Conservation (phyloP, 2,888 invertebrate species). For the Pseudococcus longispinus region DNA sequence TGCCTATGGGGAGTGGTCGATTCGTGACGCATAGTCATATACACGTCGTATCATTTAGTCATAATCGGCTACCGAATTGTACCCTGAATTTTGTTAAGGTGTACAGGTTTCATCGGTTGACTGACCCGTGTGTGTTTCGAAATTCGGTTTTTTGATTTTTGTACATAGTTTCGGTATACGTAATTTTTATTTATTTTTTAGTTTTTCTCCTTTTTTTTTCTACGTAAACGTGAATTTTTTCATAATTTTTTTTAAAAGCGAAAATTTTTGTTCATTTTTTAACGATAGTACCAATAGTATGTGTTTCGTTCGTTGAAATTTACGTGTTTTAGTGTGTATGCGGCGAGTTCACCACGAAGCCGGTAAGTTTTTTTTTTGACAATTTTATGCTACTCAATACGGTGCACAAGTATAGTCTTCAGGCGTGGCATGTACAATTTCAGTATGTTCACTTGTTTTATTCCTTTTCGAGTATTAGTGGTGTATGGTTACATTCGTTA, state of each 20-base stretch:
- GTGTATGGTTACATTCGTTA: slow-evolving; percentile 20
- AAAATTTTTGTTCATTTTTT: slow-evolving; percentile 30
- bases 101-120: slow-evolving; percentile 56
- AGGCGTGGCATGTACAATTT: slow-evolving; percentile 37
- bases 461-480: slow-evolving; percentile 3
- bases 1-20: slow-evolving; percentile 56
- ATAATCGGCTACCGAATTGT: slow-evolving; percentile 55
- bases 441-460: slow-evolving; percentile 40
- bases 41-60: slow-evolving; percentile 51
- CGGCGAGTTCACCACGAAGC: slow-evolving; percentile 3
- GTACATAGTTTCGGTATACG: slow-evolving; percentile 45
- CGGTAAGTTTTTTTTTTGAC: slow-evolving; percentile 26
- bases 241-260: neutral
- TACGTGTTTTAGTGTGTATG: slow-evolving; percentile 3
- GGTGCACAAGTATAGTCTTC: neutral
- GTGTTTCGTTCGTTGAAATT: slow-evolving; percentile 25
- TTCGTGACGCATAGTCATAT: slow-evolving; percentile 56
- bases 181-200: slow-evolving; percentile 42
- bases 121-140: slow-evolving; percentile 50
- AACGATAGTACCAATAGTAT: neutral
- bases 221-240: slow-evolving; percentile 27
- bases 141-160: slow-evolving; percentile 44
- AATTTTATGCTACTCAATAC: neutral
- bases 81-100: slow-evolving; percentile 50
- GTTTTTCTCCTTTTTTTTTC: slow-evolving; percentile 16